Evolutionary conservation across 2,113 vertebrate genomes (phyloP), one percentile per base, ranked within the genome.

Genomic region (Bambusicola thoracicus): DNA sequence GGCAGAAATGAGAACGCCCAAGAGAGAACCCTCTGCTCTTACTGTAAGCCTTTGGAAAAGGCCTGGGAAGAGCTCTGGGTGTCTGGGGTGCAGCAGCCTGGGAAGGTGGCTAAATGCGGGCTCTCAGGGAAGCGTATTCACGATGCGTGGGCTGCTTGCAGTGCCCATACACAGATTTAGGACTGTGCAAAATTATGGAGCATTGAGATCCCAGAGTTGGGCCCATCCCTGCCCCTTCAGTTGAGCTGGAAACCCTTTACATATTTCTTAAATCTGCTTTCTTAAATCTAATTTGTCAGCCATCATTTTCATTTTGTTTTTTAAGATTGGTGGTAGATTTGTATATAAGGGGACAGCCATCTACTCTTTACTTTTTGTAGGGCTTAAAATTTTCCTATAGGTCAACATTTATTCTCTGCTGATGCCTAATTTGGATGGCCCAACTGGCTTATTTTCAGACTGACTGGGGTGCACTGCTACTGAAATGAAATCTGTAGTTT

Each of bases 401-500:
- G 43, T 55, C 0, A 0, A 38, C 30, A 34, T 81, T 80, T 65
- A 67, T 94, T 94, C 40, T 68, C 44, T 73, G 4, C 43, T 58
- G 40, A 66, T 79, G 21, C 58, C 73, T 92, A 81, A 94, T 92
- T 93, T 86, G 68, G 65, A 48, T 73, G 48, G 69, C 76, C 59
- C 84, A 67, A 92, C 86, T 93, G 66, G 80, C 73, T 94, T 95
- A 86, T 76, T 95, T 87, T 49, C 2, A 22, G 40, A 34, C 34
- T 85, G 63, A 66, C 8, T 72, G 51, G 62, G 61, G 40, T 81
- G 76, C 4, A 1, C 43, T 66, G 21, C 73, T 88, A 16, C 81
- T 94, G 93, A 90, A 94, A 78, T 92, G 53, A 86, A 74, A 79
- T 72, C 87, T 93, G 36, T 58, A 84, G 43, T 92, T 95, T 92